Evolutionary conservation across 2,113 vertebrate genomes (phyloP).

Genomic region (Phasianus colchicus): DNA sequence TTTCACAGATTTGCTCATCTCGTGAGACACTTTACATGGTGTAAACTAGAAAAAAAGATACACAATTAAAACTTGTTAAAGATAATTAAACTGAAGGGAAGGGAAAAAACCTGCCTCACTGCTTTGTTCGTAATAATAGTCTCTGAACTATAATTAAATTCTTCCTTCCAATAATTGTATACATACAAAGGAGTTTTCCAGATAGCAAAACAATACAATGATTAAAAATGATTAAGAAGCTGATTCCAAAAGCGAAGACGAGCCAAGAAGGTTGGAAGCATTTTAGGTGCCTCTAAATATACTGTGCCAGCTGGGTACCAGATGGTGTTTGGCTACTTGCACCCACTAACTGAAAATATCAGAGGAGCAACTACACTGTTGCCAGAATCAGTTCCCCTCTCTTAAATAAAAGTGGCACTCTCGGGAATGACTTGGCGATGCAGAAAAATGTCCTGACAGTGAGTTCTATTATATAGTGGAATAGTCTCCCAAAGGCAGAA

Average conservation of each 20-base stretch:
- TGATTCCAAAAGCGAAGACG: constrained; percentile 71
- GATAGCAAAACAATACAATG: constrained; percentile 74
- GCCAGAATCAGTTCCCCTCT: constrained; percentile 71
- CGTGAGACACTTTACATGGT: constrained; percentile 41
- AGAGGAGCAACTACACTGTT: constrained; percentile 40
- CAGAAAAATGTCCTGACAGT: constrained; percentile 67
- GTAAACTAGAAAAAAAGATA: constrained; percentile 63
- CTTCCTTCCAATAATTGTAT: constrained; percentile 76
- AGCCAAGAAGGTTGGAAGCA: constrained; percentile 67
- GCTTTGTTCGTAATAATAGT: constrained; percentile 74
- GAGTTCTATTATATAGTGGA: constrained; percentile 70
- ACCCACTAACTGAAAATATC: constrained; percentile 70
- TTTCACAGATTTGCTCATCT: constrained; percentile 61
- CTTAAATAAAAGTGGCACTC: constrained; percentile 72
- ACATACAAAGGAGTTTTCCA: constrained; percentile 73
- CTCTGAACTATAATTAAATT: constrained; percentile 76
- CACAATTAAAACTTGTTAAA: constrained; percentile 78
- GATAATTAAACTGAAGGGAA: constrained; percentile 75
- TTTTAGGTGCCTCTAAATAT: constrained; percentile 71
- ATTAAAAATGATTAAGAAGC: constrained; percentile 77
- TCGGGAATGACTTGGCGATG: constrained; percentile 57
- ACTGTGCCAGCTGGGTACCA: constrained; percentile 75
- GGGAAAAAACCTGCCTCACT: constrained; percentile 29
- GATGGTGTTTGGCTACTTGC: constrained; percentile 77
- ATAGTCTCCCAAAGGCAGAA: constrained; percentile 54